A percentile compares a stretch with the other conserved stretches of the same genome.
Evolutionary conservation across 1,140 invertebrate species (phyloP).

Genomic region (Conopomorpha cramerella): DNA sequence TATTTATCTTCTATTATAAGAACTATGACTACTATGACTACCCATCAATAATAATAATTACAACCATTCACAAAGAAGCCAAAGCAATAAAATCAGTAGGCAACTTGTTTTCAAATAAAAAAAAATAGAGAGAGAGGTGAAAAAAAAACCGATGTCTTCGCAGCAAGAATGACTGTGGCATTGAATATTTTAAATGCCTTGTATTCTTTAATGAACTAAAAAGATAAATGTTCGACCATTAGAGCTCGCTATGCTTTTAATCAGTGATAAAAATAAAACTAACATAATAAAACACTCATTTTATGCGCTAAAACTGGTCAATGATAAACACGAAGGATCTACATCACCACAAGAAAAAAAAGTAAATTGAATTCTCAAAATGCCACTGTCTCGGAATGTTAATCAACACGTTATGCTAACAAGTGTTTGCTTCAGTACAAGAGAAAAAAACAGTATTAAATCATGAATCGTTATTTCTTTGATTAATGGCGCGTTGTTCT

Average conservation of each 20-base stretch:
- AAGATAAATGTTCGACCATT: slow-evolving; percentile 14
- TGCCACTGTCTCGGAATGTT: slow-evolving; percentile 12
- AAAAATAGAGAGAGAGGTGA: neutral
- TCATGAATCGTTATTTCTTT: neutral
- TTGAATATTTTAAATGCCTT: slow-evolving; percentile 15
- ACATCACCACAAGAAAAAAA: slow-evolving; percentile 8
- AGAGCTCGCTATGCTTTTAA: slow-evolving; percentile 11
- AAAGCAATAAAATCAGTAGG: neutral
- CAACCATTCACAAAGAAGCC: neutral
- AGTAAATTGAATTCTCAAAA: slow-evolving; percentile 14
- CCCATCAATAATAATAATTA: neutral
- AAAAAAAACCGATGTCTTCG: neutral
- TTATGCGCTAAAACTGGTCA: slow-evolving; percentile 7
- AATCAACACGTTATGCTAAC: slow-evolving; percentile 13
- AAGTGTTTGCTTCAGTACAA: no score
- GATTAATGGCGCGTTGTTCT: neutral
- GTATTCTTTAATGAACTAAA: slow-evolving; percentile 17
- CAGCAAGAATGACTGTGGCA: no score
- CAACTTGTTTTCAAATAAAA: neutral
- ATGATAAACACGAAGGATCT: slow-evolving; percentile 7
- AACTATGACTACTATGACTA: no score
- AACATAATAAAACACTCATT: slow-evolving; percentile 16
- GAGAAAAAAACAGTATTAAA: slow-evolving; percentile 10
- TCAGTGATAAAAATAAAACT: slow-evolving; percentile 10
- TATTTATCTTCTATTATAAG: no score